Conservation (phyloP, 2,797 vertebrate species). For the Harpagifer antarcticus region DNA sequence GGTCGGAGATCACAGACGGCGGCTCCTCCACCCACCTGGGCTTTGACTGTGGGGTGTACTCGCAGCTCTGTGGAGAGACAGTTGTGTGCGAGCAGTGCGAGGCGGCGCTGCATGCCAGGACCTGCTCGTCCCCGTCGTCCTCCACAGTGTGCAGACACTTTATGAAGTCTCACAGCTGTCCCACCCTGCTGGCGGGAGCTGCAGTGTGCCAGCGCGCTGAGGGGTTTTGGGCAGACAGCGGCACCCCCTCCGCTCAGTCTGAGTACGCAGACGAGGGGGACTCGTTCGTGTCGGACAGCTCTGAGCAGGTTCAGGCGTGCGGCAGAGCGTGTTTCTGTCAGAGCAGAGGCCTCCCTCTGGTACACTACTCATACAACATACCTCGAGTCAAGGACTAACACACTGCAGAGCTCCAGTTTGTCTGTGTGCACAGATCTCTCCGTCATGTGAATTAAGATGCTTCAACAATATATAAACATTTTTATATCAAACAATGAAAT, state of each 20-base stretch:
- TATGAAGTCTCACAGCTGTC: conserved; percentile 96
- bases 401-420: conserved; percentile 11
- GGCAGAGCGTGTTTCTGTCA: conserved; percentile 97
- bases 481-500: conserved; percentile 61
- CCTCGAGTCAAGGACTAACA: conserved; percentile 92
- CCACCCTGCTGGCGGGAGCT: conserved; percentile 82
- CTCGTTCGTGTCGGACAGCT: conserved; percentile 97
- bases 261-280: conserved; percentile 96
- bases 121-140: conserved; percentile 81
- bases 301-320: conserved; percentile 96
- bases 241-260: conserved; percentile 92
- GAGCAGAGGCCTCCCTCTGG: conserved; percentile 93
- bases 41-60: conserved; percentile 91
- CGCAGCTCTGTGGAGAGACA: conserved; percentile 87
- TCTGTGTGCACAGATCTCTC: conserved; percentile 47
- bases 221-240: conserved; percentile 92
- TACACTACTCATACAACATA: conserved; percentile 95
- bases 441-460: conserved; percentile 64
- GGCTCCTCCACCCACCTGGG: conserved; percentile 85
- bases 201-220: conserved; percentile 85
- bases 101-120: conserved; percentile 88
- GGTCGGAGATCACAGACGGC: conserved; percentile 79
- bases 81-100: conserved; percentile 92
- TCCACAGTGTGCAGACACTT: conserved; percentile 93
- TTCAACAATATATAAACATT: conserved; percentile 51